Base-by-base conservation (phyloP, 1,140 invertebrate species). In the Paralvinella palmiformis region DNA sequence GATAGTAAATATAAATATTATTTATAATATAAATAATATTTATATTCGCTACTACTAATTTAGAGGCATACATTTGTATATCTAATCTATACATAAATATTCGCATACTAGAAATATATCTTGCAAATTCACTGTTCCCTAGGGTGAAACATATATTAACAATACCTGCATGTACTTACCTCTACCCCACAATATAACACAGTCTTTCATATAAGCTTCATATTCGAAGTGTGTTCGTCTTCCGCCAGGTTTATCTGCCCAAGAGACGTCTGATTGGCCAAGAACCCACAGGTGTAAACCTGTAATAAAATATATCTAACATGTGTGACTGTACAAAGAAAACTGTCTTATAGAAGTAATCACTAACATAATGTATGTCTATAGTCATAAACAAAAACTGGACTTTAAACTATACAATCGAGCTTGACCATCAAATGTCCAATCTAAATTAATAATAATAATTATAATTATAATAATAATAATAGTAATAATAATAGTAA, bases 251-350 rank as follows among this genome's bases (percentile, higher is more conserved):
- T 88, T 86, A 36, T 89, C 89, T 35, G 87, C 84, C 7, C 92
- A 85, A 66, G 89, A 82, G 2, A 95, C 91, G 41, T 94, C 91
- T 55, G 92, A 92, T 83, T 95, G 92, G 45, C 92, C 93, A 32
- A 94, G 88, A 10, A 96, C 92, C 83, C 94, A 92, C 75, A 96
- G 94, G 82, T 93, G 92, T 31, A 95, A 80, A 67, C 91, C 91
- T 88, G 83, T 66, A 68, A 64, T 36, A 44, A 56, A n/a, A 56
- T 4, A 44, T n/a, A n/a, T 44, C 44, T n/a, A 48, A 20, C 44
- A 48, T 10, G n/a, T 48, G n/a, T 20, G 2, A 20, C 44, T 20
- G 44, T 48, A 2, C n/a, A 24, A 24, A 20, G 27, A 48, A 20
- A 48, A 48, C 2, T n/a, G 10, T 48, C 44, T 10, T 20, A n/a